Evolutionary conservation across 92 coral and sea anemone species (phyloP).

Genomic region (Porites evermanni): DNA sequence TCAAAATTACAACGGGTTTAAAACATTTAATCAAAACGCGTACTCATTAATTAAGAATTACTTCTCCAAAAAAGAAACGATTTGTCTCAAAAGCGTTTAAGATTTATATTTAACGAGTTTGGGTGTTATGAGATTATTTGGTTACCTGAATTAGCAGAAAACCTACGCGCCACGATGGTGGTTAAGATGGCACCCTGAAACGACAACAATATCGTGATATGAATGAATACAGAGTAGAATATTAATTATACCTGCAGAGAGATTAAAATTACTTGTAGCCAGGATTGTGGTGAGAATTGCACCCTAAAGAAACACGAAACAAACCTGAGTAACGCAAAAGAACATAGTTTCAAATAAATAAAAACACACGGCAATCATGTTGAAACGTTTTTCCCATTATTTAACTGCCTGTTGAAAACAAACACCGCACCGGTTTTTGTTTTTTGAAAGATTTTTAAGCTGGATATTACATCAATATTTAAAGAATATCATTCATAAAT

Average conservation of each 20-base stretch:
- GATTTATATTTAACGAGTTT: slow-evolving; percentile 27
- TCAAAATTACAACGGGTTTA: background rate
- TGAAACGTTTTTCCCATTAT: background rate
- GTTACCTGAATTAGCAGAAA: slow-evolving; percentile 99
- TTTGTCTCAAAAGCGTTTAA: background rate
- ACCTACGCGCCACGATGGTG: slow-evolving; percentile 99
- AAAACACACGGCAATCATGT: background rate
- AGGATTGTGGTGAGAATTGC: slow-evolving; percentile 98
- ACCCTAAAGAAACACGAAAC: slow-evolving; percentile 73
- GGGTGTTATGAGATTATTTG: slow-evolving; percentile 34
- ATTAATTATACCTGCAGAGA: slow-evolving; percentile 51
- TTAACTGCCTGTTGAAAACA: background rate
- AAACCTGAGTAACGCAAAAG: slow-evolving; percentile 38
- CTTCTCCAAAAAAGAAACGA: background rate
- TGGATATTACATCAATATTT: background rate
- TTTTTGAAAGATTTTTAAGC: too few relatives aligned
- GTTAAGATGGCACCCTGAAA: slow-evolving; percentile 99
- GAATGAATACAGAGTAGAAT: slow-evolving; percentile 30
- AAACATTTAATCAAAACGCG: background rate
- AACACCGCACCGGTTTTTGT: background rate
- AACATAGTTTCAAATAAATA: background rate
- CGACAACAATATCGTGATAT: slow-evolving; percentile 67
- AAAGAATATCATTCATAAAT: too few relatives aligned
- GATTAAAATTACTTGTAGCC: slow-evolving; percentile 84
- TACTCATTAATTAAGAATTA: background rate